Percentiles rank a stretch among this genome's conserved stretches.
Conservation (phyloP, 2,888 invertebrate genomes). For the Acanthopleura granulata region DNA sequence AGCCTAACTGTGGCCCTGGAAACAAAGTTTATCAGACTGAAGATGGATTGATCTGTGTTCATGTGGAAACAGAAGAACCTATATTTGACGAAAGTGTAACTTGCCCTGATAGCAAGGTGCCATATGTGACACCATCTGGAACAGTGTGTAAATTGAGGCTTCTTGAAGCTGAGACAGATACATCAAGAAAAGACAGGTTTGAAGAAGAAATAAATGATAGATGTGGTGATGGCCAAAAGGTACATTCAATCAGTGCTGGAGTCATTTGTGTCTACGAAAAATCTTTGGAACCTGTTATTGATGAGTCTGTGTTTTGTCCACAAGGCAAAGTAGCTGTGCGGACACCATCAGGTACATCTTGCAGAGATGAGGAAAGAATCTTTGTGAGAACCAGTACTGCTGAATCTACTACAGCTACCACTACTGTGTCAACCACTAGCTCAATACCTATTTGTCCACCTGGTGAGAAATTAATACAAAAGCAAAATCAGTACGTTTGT, state of each 20-base stretch:
- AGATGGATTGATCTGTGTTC: not conserved
- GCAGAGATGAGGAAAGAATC: not conserved
- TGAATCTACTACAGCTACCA: not conserved
- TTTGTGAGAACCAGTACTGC: not conserved
- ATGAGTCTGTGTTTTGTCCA: slow-evolving; percentile 7
- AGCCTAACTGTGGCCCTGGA: too few relatives aligned
- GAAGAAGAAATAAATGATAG: not conserved
- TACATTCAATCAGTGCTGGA: not conserved
- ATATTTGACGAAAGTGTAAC: not conserved
- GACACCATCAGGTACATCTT: not conserved
- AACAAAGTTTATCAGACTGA: not conserved
- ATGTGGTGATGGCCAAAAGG: not conserved
- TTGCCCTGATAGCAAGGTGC: not conserved
- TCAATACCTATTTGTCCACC: too few relatives aligned
- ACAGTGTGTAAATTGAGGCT: not conserved
- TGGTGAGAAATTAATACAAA: too few relatives aligned
- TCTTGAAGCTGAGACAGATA: not conserved
- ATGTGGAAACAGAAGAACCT: not conserved
- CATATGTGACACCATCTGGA: not conserved
- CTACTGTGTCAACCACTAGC: too few relatives aligned
- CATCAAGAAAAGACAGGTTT: not conserved
- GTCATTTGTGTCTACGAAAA: slow-evolving; percentile 2
- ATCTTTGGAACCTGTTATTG: not conserved
- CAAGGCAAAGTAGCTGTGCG: not conserved
- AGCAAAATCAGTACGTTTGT: too few relatives aligned